Evolutionary conservation across 2,888 invertebrate species (phyloP).

Genomic region (Alsophila aescularia): DNA sequence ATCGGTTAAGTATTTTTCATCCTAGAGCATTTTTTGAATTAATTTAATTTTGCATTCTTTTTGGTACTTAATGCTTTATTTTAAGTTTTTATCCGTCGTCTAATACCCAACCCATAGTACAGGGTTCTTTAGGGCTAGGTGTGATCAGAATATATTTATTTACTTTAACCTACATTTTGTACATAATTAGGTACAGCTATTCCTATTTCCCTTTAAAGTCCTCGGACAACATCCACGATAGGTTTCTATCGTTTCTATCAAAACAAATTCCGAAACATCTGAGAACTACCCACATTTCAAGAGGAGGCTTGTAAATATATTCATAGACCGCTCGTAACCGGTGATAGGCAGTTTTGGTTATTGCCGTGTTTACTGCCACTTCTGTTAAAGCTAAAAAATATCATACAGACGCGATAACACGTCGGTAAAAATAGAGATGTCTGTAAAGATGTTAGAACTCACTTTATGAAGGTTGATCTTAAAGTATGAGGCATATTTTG

Average conservation of each 20-base stretch:
- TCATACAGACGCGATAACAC: slow-evolving; percentile 19
- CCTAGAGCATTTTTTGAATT: too few species aligned
- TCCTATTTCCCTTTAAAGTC: too few species aligned
- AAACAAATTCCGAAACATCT: slow-evolving; percentile 23
- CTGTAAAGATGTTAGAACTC: slow-evolving; percentile 4
- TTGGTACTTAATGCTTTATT: too few species aligned
- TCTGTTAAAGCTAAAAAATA: slow-evolving; percentile 29
- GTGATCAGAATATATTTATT: too few species aligned
- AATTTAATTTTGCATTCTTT: too few species aligned
- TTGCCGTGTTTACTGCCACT: slow-evolving; percentile 33
- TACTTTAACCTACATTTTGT: too few species aligned
- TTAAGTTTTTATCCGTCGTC: too few species aligned
- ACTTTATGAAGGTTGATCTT: slow-evolving; percentile 10
- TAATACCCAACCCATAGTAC: too few species aligned
- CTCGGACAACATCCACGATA: too few species aligned
- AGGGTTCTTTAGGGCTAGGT: too few species aligned
- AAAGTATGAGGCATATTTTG: background rate
- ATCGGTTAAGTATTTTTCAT: too few species aligned
- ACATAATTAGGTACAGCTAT: too few species aligned
- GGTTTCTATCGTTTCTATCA: slow-evolving; percentile 20
- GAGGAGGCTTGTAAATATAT: slow-evolving; percentile 46
- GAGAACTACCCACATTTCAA: slow-evolving; percentile 9
- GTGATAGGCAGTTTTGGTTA: slow-evolving; percentile 35
- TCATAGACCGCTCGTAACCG: slow-evolving; percentile 44
- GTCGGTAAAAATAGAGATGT: slow-evolving; percentile 24